phyloP scores from a whole-genome alignment of 2,888 invertebrate genomes.

The Helleia helle region DNA sequence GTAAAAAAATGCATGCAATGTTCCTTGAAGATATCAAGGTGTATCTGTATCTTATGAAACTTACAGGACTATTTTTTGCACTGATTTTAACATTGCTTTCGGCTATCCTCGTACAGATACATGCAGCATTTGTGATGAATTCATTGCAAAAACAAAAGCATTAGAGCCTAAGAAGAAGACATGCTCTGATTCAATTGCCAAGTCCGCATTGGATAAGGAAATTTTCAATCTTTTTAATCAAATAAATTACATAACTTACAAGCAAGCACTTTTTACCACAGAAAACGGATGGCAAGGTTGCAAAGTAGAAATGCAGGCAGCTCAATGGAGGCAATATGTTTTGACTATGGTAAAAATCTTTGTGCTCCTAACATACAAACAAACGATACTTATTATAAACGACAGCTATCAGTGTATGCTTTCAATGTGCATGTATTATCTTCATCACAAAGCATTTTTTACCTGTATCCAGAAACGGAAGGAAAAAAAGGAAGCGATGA shows the following conservation, averaged over 20 bases:
- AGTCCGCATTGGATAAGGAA: conserved; percentile 11
- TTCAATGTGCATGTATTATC: conserved; percentile 24
- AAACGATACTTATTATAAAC: conserved; percentile 22
- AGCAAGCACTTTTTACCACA: conserved; percentile 22
- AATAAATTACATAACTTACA: conserved; percentile 20
- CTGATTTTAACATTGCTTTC: conserved; percentile 2
- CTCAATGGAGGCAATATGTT: conserved; percentile 19
- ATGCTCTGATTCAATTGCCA: conserved; percentile 11
- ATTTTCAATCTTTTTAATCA: conserved; percentile 14
- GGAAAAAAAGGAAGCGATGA: conserved; percentile 25
- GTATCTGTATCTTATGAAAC: conserved; percentile 13
- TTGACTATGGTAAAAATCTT: conserved; percentile 21
- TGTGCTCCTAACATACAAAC: conserved; percentile 18
- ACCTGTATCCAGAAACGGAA: conserved; percentile 23
- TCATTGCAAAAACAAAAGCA: conserved; percentile 2
- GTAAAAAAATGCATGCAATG: conserved; percentile 14
- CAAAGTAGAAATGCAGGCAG: conserved; percentile 3
- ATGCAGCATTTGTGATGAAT: conserved; percentile 10
- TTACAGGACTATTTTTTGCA: conserved; percentile 12
- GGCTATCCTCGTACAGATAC: conserved; percentile 12
- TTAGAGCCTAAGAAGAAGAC: neutral
- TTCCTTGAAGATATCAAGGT: conserved; percentile 10
- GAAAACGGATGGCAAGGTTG: conserved; percentile 17
- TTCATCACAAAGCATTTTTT: conserved; percentile 20
- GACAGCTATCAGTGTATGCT: conserved; percentile 22